These are phyloP conservation scores for Mellivora capensis DNA, from an alignment of 2,113 vertebrate genomes.

Conservation along the genomic window DNA sequence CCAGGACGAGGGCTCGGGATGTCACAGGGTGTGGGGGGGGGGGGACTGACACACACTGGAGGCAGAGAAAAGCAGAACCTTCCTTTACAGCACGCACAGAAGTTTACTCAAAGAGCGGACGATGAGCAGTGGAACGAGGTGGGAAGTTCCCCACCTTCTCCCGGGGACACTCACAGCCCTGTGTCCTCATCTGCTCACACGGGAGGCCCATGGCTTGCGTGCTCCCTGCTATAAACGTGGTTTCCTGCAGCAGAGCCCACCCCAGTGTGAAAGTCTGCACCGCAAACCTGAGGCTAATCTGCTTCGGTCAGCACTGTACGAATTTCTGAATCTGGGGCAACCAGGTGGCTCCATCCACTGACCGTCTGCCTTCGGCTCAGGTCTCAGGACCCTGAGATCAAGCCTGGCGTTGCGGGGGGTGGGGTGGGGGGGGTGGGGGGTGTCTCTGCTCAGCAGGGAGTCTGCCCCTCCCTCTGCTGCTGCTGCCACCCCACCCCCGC, in stretches of 20 bases:
- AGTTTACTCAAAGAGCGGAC: background rate
- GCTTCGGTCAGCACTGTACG: background rate
- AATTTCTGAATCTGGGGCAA: background rate
- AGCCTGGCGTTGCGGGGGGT: rapidly evolving
- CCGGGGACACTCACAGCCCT: background rate
- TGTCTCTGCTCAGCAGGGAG: background rate
- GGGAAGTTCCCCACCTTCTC: background rate
- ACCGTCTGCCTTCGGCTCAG: background rate
- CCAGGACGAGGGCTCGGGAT: background rate
- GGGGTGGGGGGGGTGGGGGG: too few species aligned
- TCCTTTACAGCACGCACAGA: background rate
- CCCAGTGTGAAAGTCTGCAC: too few species aligned
- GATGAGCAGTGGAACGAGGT: background rate
- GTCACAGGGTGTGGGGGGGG: background rate
- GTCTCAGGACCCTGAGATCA: background rate
- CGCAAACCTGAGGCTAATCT: background rate
- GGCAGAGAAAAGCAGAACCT: background rate
- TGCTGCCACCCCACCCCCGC: background rate
- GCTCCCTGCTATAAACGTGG: background rate
- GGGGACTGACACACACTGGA: too few species aligned
- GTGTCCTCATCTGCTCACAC: background rate
- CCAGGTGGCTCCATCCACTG: background rate
- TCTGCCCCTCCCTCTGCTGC: background rate
- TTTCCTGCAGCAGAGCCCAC: background rate
- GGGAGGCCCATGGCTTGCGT: background rate